Evolutionary conservation across 2,113 vertebrate species (phyloP), one percentile per base, ranked within the genome.

Genomic region (Caretta caretta): DNA sequence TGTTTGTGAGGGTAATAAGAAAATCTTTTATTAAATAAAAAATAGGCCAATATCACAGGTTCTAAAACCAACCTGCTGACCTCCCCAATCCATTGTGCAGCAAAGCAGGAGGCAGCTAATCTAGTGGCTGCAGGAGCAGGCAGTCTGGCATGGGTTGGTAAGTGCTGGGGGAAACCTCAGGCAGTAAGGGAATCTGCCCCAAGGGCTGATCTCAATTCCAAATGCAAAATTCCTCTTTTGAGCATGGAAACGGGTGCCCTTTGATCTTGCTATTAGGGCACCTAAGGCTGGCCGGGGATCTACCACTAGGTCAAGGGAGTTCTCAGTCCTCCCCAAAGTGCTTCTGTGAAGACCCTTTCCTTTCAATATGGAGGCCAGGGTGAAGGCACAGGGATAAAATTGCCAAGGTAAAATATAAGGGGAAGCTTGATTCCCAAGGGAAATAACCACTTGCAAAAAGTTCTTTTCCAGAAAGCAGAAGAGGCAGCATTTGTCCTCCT

Each of bases 241-340:
- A 65, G 59, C 48, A n/a, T 11, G 56, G 56, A 31, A 54, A 29
- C 16, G 2, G 0, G 1, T 76, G 12, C 10, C 10, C 14, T 11
- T 8, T 1, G n/a, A 31, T 29, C 3, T 16, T 38, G 51, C n/a
- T 72, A 24, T 0, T 2, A 48, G 2, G 8, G 16, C 57, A 87
- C n/a, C 29, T 31, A 12, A 31, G 29, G 31, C 27, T 38, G 49
- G 5, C 31, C n/a, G 2, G 6, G 29, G 59, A 65, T 65, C 31
- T 35, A 65, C 31, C 13, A 17, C 31, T 31, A 65, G 62, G 16
- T 35, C 31, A 65, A 65, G 62, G 14, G 62, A 65, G 29, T 35
- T 35, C 62, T 65, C 31, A 17, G 62, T 16, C 14, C 31, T 35
- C 31, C 8, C 62, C 62, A 19, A 65, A 65, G 31, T 65, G 16